phyloP scores from a whole-genome alignment of 2,888 invertebrate genomes.

The Amaurobius ferox region DNA sequence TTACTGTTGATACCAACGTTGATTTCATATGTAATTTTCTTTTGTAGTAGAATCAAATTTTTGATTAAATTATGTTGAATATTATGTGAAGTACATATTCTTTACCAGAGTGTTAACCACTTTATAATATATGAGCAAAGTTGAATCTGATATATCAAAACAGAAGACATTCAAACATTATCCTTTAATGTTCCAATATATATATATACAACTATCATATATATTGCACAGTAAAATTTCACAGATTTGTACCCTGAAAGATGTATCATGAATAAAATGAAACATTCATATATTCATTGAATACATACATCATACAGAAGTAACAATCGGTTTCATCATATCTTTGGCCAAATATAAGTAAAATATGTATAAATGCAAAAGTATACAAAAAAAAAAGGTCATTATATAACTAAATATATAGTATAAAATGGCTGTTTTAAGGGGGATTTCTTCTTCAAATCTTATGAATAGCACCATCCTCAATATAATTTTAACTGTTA shows the following conservation, averaged over 20 bases:
- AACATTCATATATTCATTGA: neutral
- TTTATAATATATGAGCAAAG: too few species aligned
- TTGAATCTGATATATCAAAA: neutral
- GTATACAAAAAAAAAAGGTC: neutral
- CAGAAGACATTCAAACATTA: neutral
- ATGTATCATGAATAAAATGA: neutral
- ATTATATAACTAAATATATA: neutral
- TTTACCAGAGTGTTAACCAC: too few species aligned
- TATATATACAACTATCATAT: neutral
- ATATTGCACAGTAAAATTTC: neutral
- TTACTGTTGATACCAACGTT: too few species aligned
- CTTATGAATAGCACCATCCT: neutral
- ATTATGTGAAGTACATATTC: too few species aligned
- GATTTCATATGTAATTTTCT: too few species aligned
- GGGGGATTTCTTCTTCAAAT: neutral
- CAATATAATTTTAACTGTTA: neutral
- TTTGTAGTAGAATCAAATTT: too few species aligned
- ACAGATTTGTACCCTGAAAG: neutral
- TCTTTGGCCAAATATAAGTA: neutral
- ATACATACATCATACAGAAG: neutral
- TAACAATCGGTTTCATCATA: neutral
- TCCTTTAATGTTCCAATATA: constrained; percentile 4
- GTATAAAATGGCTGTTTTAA: neutral
- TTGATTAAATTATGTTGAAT: too few species aligned
- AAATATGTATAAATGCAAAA: neutral